A percentile compares a stretch with the other conserved stretches of the same genome.
Conservation (phyloP, 1,140 invertebrate species). For the Drosophila ercepeae region DNA sequence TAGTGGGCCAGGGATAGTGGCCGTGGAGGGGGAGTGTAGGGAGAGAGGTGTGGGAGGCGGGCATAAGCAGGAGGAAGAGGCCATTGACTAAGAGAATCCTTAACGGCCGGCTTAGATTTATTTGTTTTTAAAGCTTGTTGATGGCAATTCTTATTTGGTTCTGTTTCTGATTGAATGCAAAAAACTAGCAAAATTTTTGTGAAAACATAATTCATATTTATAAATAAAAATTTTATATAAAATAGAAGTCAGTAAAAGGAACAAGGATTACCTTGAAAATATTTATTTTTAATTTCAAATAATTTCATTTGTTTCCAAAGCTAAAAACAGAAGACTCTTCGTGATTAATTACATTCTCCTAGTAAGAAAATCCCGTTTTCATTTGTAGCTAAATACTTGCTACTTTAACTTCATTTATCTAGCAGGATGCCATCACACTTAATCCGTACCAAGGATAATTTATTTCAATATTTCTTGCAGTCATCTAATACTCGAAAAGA, state of each 20-base stretch:
- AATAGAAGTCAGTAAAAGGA: not conserved
- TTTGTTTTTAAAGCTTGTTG: not conserved
- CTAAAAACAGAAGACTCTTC: no score
- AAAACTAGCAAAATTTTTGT: constrained; percentile 29
- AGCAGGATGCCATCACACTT: not conserved
- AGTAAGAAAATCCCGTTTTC: no score
- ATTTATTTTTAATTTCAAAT: no score
- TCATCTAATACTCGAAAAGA: constrained; percentile 24
- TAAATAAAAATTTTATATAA: not conserved
- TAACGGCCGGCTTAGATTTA: not conserved
- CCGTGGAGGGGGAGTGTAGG: not conserved
- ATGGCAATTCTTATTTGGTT: not conserved
- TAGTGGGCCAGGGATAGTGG: not conserved
- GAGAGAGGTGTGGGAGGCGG: not conserved
- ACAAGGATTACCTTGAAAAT: not conserved
- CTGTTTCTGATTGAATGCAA: not conserved
- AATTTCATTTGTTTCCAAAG: no score
- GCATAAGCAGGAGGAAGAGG: constrained; percentile 13
- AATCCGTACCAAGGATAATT: not conserved
- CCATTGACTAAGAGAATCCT: constrained; percentile 10
- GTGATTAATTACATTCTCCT: no score
- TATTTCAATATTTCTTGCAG: constrained; percentile 15
- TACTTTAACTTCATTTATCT: not conserved
- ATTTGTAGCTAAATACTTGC: no score
- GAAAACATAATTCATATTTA: constrained; percentile 1